Percentiles rank a stretch among this genome's conserved stretches.
Conservation (phyloP, 2,797 vertebrate species). For the Epinephelus awoara region DNA sequence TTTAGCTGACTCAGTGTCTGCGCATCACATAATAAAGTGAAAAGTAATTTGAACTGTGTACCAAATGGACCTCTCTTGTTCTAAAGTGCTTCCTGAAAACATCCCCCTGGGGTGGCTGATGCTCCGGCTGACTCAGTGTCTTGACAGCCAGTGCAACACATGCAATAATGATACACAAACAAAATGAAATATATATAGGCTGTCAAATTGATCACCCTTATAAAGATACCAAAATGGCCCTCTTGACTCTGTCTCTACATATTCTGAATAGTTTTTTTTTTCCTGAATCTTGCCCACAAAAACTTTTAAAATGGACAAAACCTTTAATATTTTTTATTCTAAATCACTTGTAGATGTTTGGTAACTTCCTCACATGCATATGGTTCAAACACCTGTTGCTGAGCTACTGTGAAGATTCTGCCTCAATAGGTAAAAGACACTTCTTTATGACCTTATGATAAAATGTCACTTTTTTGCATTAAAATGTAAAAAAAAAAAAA, state of each 20-base stretch:
- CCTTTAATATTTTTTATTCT: background rate
- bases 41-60: constrained; percentile 40
- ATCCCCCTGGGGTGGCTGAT: background rate
- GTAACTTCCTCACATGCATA: background rate
- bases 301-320: background rate
- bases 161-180: constrained; percentile 19
- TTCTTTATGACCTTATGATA: no score
- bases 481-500: no score
- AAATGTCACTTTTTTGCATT: no score
- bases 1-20: constrained; percentile 53
- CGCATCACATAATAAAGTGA: constrained; percentile 35
- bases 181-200: background rate
- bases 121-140: constrained; percentile 31
- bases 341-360: background rate
- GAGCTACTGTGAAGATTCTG: background rate
- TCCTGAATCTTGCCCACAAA: background rate
- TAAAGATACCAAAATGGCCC: background rate
- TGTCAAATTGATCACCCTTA: background rate
- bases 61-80: constrained; percentile 30
- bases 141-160: constrained; percentile 16
- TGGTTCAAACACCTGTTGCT: background rate
- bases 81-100: constrained; percentile 21
- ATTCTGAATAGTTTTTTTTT: background rate
- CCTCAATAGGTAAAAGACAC: no score
- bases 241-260: background rate